These are phyloP conservation scores for Sigmodon hispidus DNA, from an alignment of 2,113 vertebrate species.

Conservation along the genomic window DNA sequence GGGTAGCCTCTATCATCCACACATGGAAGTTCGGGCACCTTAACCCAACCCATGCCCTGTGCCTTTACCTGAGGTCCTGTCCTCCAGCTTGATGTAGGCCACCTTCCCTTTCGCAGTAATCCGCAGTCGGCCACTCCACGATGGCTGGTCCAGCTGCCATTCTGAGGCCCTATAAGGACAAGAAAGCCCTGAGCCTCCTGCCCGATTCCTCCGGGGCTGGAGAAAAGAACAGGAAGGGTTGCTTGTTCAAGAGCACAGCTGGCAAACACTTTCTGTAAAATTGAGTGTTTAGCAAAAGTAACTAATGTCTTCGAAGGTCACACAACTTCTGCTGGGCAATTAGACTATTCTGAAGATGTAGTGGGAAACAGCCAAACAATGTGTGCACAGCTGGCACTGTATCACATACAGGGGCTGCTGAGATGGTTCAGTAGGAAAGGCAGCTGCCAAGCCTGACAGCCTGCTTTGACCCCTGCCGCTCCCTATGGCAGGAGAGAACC, in stretches of 20 bases:
- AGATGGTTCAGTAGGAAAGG: background rate
- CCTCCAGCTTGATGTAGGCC: slow-evolving; percentile 95
- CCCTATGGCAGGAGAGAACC: background rate
- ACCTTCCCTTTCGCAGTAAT: slow-evolving; percentile 92
- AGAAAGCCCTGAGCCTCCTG: background rate
- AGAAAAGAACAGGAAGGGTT: background rate
- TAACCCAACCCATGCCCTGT: background rate
- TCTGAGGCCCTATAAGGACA: slow-evolving; percentile 91
- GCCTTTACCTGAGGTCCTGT: slow-evolving; percentile 91
- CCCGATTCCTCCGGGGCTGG: background rate
- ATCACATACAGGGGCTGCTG: background rate
- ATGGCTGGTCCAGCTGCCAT: slow-evolving; percentile 97
- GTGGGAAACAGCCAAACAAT: background rate
- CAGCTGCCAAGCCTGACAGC: background rate
- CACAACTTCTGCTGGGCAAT: too few relatives aligned
- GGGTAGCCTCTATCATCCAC: background rate
- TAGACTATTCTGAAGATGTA: background rate
- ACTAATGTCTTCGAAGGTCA: background rate
- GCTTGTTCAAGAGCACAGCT: background rate
- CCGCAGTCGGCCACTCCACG: slow-evolving; percentile 95
- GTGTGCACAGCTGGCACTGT: rapidly evolving
- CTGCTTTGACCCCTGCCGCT: background rate
- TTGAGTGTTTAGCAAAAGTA: background rate
- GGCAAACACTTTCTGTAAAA: background rate
- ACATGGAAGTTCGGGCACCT: rapidly evolving